phyloP scores from a whole-genome alignment of 37 sponge, comb jelly and placozoan genomes.

The Halichondria panicea region DNA sequence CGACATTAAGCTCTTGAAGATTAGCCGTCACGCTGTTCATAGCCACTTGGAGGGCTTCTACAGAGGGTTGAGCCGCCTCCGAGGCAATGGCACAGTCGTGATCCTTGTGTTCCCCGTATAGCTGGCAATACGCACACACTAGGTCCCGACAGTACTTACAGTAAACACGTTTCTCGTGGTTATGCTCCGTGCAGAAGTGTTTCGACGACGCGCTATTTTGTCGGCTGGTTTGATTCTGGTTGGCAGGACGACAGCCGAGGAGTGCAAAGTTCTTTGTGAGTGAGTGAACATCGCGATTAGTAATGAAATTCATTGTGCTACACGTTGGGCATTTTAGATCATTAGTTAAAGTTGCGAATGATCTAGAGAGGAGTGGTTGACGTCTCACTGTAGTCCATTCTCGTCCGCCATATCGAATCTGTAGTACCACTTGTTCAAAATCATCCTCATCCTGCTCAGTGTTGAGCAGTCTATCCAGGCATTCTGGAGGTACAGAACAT shows the following conservation, averaged over 20 bases:
- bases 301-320: slow-evolving; percentile 32
- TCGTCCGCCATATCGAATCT: slow-evolving; percentile 16
- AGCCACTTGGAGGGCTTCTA: slow-evolving; percentile 12
- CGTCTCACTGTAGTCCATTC: slow-evolving; percentile 17
- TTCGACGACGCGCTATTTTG: background rate
- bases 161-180: slow-evolving; percentile 65
- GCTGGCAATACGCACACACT: slow-evolving; percentile 66
- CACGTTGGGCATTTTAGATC: slow-evolving; percentile 65
- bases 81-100: slow-evolving; percentile 50
- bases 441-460: slow-evolving; percentile 38
- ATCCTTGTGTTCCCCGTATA: slow-evolving; percentile 65
- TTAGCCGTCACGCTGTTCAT: slow-evolving; percentile 1
- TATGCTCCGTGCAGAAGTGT: slow-evolving; percentile 62
- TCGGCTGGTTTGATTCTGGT: background rate
- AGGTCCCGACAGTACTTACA: slow-evolving; percentile 39
- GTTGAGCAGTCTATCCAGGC: slow-evolving; percentile 41
- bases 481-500: slow-evolving; percentile 24
- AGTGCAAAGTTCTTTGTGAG: slow-evolving; percentile 78
- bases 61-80: slow-evolving; percentile 31
- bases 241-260: slow-evolving; percentile 30
- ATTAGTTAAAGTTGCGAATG: background rate
- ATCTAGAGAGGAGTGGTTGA: background rate
- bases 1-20: background rate
- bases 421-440: slow-evolving; percentile 1
- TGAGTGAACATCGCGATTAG: slow-evolving; percentile 15